These are phyloP conservation scores for Neostethus bicornis DNA, from an alignment of 2,797 vertebrate species.

Conservation along the genomic window DNA sequence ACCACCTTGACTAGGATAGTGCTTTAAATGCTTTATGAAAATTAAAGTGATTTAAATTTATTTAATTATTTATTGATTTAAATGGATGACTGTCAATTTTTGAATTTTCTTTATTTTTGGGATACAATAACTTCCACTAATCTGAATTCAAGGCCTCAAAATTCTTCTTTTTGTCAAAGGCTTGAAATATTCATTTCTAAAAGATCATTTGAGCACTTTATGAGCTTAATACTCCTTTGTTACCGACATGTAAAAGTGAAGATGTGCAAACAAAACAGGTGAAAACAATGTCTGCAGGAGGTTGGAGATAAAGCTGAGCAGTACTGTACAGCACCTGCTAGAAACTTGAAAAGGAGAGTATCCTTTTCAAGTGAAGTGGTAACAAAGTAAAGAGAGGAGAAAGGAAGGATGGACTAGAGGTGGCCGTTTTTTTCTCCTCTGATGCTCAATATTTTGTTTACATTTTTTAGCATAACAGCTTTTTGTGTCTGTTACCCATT, in stretches of 20 bases:
- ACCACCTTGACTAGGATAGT: too few species aligned
- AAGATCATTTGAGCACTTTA: constrained; percentile 66
- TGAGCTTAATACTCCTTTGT: constrained; percentile 36
- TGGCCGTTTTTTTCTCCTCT: constrained; percentile 69
- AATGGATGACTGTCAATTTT: too few species aligned
- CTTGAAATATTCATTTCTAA: too few species aligned
- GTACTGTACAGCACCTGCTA: constrained; percentile 19
- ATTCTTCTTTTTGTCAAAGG: background rate
- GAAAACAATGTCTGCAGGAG: constrained; percentile 50
- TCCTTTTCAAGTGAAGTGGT: constrained; percentile 62
- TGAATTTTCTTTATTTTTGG: too few species aligned
- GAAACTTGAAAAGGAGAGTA: constrained; percentile 41
- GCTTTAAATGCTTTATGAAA: too few species aligned
- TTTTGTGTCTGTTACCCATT: constrained; percentile 78
- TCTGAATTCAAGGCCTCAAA: constrained; percentile 3
- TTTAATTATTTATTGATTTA: too few species aligned
- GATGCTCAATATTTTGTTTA: constrained; percentile 81
- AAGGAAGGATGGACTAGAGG: constrained; percentile 48
- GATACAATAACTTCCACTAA: constrained; percentile 23
- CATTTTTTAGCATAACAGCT: constrained; percentile 82
- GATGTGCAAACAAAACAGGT: constrained; percentile 20
- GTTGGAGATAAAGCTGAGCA: constrained; percentile 27
- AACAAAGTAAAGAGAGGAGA: constrained; percentile 46
- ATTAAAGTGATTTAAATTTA: too few species aligned
- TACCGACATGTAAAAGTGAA: constrained; percentile 21